Base-by-base conservation (phyloP, 2,888 invertebrate species). In the Bimastos eiseni region DNA sequence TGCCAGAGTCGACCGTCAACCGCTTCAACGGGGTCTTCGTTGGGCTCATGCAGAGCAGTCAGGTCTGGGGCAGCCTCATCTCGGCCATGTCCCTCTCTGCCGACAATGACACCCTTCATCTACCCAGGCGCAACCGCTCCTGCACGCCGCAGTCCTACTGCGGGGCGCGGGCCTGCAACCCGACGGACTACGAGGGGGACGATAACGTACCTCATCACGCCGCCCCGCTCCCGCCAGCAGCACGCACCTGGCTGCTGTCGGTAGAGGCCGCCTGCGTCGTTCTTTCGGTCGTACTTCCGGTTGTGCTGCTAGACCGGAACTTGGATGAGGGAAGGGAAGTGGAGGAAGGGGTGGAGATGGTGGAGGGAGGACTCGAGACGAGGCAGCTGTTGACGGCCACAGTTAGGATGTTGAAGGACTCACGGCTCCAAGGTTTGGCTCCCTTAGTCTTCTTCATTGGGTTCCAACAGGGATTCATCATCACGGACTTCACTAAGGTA, bases 401-500 rank as follows among this genome's bases (percentile, higher is more conserved):
- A 0, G 34, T 86, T 8, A 37, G 86, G 6, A 37, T 83, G 83
- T 88, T 94, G 90, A 93, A 92, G 83, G 94, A 94, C 92, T 93
- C 93, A n/a, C 92, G 94, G 89, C 93, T 94, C 89, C 93, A 93
- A 90, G 93, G 94, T 55, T 93, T 95, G 19, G 92, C 94, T 24
- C 94, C 94, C 0, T 92, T 95, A 30, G 94, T 94, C 4, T 89
- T 94, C 33, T 94, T 94, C 91, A 93, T 93, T 6, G 95, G 95
- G 0, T 92, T 95, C 83, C 93, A 94, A 90, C 94, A 95, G 91
- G 94, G 94, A 0, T 95, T 95, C 92, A 93, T 95, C 92, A 93
- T 94, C 84, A 93, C 94, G 24, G 94, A 94, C 92, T 94, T 94
- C 91, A 94, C 94, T 19, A 94, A 94, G 94, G 95, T 95, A 92